A percentile compares a stretch with the other conserved stretches of the same genome.
Conservation (phyloP, 1,140 invertebrate genomes). For the Eurosta solidaginis region DNA sequence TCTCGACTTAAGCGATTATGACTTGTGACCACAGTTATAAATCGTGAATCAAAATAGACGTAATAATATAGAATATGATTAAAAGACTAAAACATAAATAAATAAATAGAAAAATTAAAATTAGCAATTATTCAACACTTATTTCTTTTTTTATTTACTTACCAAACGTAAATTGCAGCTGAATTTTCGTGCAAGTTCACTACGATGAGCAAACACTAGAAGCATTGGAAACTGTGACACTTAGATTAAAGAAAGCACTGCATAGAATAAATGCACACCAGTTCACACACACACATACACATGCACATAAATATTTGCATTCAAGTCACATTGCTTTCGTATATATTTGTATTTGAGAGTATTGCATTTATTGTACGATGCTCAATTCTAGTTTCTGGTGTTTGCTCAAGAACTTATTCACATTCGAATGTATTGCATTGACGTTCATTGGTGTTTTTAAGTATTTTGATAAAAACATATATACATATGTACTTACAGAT, state of each 20-base stretch:
- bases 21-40: no score
- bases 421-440: no score
- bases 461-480: no score
- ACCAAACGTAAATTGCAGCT: background rate
- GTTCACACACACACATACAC: background rate
- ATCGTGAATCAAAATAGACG: no score
- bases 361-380: background rate
- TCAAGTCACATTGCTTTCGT: background rate
- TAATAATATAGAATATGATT: no score
- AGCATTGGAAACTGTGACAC: no score
- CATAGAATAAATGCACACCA: no score
- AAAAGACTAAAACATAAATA: no score
- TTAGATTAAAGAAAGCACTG: no score
- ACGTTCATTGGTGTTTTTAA: no score
- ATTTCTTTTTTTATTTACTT: background rate
- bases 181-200: constrained; percentile 5
- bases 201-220: constrained; percentile 11
- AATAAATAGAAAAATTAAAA: background rate
- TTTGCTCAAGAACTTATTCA: background rate
- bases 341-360: background rate
- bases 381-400: background rate
- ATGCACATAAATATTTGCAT: background rate
- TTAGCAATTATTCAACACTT: background rate
- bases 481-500: no score
- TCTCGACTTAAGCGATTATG: no score